Base-by-base conservation (phyloP, 1,140 invertebrate species). In the Pseudomyrmex flavicornis region DNA sequence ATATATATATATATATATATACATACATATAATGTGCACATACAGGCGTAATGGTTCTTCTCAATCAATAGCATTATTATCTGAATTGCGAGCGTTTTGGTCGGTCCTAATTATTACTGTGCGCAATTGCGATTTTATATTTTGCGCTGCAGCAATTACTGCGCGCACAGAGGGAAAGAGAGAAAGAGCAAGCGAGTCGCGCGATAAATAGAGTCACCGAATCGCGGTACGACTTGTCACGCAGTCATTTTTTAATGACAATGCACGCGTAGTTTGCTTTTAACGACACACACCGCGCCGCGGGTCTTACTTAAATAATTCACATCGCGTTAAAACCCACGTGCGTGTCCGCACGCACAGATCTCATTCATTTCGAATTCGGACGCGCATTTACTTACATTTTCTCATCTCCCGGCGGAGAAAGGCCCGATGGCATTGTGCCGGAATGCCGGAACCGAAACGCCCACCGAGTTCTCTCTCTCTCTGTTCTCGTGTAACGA, bases 371-470 rank as follows among this genome's bases (percentile, higher is more conserved):
- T 70, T 80, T 46, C 59, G 85, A 89, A 89, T 88, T 89, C 58
- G 86, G 84, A 88, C 72, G 86, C 61, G 68, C 74, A 7, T 74
- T 89, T 89, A 73, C 35, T 35, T 82, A 85, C 87, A 88, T 88
- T 88, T 89, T 89, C 87, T 89, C 87, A 88, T 89, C 83, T 89
- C 77, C 65, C 75, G 13, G 17, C 85, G 84, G 87, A 89, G 85
- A 85, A 89, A 88, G 83, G 88, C 87, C 35, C 87, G 85, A 74
- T 62, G 84, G 76, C 83, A 74, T 85, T 61, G 79, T 65, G 56
- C 59, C 35, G 85, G 86, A 87, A 89, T 88, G 85, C 85, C 75
- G 77, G 84, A 88, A 83, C 77, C 65, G 89, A 91, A 90, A 89
- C 84, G 86, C 90, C 87, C 87, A 89, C 84, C 62, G 87, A 86